Conservation (phyloP, 1,140 invertebrate species). For the Bombus consobrinus region DNA sequence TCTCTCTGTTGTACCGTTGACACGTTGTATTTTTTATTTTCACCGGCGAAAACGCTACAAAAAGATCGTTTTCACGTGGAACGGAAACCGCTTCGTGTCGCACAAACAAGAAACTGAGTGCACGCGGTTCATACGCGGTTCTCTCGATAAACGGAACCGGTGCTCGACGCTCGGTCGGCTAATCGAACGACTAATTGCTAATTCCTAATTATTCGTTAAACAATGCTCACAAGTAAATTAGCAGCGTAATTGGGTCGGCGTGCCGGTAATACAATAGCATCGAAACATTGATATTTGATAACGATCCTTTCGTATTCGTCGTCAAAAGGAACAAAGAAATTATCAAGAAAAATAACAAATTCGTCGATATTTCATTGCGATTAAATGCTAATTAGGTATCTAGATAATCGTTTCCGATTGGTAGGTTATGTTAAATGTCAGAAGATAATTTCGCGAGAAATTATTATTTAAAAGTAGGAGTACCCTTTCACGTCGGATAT, state of each 20-base stretch:
- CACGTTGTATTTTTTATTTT: not conserved
- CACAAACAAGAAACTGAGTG: not conserved
- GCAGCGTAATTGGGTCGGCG: not conserved
- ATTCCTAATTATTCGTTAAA: not conserved
- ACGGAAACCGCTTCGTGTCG: too few species aligned
- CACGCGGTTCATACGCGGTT: not conserved
- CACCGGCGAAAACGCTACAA: too few species aligned
- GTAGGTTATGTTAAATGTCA: too few species aligned
- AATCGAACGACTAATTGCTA: slow-evolving; percentile 25
- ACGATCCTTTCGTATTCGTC: not conserved
- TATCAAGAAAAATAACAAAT: not conserved
- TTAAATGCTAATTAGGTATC: too few species aligned
- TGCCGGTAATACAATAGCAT: not conserved
- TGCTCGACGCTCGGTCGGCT: not conserved
- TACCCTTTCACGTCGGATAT: too few species aligned
- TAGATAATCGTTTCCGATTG: too few species aligned
- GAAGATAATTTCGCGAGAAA: too few species aligned
- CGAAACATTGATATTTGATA: slow-evolving; percentile 20
- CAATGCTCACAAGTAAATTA: slow-evolving; percentile 18
- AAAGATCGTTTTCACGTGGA: too few species aligned
- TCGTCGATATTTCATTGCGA: too few species aligned
- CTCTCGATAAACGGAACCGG: not conserved
- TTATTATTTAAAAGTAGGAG: too few species aligned
- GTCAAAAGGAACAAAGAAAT: too few species aligned
- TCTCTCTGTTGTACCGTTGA: too few species aligned